Conservation (phyloP, 2,113 vertebrate genomes). For the Urocynchramus pylzowi region DNA sequence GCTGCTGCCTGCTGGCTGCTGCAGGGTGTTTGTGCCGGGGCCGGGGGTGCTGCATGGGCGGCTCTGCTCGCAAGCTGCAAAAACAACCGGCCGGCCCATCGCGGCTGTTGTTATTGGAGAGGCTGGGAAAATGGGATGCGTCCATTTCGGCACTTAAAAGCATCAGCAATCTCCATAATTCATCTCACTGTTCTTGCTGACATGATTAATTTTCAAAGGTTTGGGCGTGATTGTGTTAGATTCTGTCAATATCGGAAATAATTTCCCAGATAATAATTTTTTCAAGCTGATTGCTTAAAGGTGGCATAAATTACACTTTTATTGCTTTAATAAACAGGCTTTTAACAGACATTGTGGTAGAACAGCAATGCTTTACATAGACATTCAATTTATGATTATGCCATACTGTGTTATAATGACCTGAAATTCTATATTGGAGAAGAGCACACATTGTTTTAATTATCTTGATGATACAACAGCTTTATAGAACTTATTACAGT, state of each 20-base stretch:
- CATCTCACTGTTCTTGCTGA: background rate
- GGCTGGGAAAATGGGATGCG: background rate
- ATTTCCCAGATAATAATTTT: background rate
- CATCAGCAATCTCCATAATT: background rate
- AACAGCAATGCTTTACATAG: background rate
- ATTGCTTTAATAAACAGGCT: background rate
- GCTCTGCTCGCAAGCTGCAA: background rate
- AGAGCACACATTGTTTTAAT: background rate
- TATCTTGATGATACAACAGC: background rate
- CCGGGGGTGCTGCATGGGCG: accelerated
- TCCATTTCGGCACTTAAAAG: background rate
- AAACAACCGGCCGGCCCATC: background rate
- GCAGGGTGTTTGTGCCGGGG: background rate
- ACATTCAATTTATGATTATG: background rate
- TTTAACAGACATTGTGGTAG: background rate
- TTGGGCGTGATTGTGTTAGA: background rate
- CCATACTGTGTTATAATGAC: background rate
- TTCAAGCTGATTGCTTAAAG: background rate
- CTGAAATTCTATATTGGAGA: background rate
- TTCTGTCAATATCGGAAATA: background rate
- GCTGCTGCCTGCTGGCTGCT: background rate
- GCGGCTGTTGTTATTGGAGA: background rate
- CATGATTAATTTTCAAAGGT: background rate
- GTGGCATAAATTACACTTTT: background rate
- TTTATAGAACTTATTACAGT: background rate